Conservation (phyloP, 2,797 vertebrate species). For the Pantherophis alleghaniensis region DNA sequence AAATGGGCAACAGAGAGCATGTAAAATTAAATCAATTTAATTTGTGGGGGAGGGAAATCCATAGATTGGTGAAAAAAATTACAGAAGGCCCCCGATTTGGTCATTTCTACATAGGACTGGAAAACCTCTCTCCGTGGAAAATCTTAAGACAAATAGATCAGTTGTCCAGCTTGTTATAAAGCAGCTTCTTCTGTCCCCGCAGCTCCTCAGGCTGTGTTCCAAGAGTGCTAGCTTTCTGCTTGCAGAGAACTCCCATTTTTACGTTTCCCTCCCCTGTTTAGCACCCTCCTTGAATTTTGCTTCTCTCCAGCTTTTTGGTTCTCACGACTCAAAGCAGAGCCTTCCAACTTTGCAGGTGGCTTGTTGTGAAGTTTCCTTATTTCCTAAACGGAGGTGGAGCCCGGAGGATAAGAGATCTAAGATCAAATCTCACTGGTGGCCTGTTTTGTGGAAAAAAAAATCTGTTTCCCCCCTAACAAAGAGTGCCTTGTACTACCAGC, state of each 20-base stretch:
- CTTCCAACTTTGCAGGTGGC: neutral
- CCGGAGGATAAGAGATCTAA: neutral
- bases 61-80: neutral
- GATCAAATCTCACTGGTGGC: neutral
- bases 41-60: neutral
- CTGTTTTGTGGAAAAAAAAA: neutral
- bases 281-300: neutral
- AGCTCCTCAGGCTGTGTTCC: neutral
- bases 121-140: neutral
- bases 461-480: slow-evolving; percentile 36
- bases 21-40: neutral
- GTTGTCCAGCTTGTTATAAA: neutral
- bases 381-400: neutral
- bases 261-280: neutral
- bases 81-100: neutral
- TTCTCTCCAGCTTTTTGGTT: neutral
- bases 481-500: slow-evolving; percentile 41
- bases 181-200: neutral
- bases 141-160: neutral
- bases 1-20: neutral
- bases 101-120: neutral
- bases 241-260: neutral
- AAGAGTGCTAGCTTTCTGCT: neutral
- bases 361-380: neutral
- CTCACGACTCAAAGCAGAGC: neutral